Percentiles rank a stretch among this genome's conserved stretches.
Evolutionary conservation across 2,113 vertebrate genomes (phyloP).

Genomic region (Plotosus lineatus): DNA sequence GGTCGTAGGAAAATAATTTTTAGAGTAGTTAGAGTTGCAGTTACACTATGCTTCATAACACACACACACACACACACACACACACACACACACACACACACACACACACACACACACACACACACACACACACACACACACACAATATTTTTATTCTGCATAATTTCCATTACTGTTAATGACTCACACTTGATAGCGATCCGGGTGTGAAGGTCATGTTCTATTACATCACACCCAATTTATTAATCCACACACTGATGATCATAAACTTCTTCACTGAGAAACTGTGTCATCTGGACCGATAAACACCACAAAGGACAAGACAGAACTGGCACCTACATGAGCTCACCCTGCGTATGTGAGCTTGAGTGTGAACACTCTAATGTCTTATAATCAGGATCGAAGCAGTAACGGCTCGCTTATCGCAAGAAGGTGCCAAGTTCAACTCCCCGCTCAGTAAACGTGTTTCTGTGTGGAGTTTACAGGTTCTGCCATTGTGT

Average conservation of each 20-base stretch:
- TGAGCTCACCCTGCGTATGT: background rate
- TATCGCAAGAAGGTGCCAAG: no score
- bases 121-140: no score
- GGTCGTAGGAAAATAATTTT: background rate
- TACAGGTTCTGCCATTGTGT: no score
- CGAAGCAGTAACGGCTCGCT: no score
- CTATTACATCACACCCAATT: background rate
- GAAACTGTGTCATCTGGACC: background rate
- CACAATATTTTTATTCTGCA: no score
- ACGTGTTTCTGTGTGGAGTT: no score
- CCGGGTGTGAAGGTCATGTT: no score
- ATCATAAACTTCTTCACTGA: background rate
- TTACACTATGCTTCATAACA: background rate
- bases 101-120: background rate
- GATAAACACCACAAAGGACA: background rate
- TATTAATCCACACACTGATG: background rate
- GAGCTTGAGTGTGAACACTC: conserved; percentile 18
- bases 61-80: no score
- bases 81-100: background rate
- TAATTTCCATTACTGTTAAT: background rate
- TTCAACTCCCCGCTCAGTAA: no score
- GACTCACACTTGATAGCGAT: background rate
- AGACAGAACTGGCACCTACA: background rate
- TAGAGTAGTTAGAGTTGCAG: background rate
- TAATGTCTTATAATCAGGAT: no score